Base-by-base conservation (phyloP, 2,797 vertebrate species). In the Peromyscus eremicus region DNA sequence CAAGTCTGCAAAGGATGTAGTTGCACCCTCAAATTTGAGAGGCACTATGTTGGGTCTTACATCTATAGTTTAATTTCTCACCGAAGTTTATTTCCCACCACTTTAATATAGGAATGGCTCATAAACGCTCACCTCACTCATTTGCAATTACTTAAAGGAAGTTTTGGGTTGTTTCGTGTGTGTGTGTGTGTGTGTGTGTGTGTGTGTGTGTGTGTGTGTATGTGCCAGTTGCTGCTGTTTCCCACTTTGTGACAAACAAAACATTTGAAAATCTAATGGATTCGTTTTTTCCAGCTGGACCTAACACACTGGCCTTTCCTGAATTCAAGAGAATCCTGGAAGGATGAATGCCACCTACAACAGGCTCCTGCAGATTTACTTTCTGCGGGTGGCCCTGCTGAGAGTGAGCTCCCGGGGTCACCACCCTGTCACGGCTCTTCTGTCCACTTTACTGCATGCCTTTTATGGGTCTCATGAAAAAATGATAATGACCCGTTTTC, bases 401-500 rank as follows among this genome's bases (percentile, higher is more conserved):
- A 81, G 96, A 94, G 89, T 82, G 95, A 84, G 34, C 75, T n/a
- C 89, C 32, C 17, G 55, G 43, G 17, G 89, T 52, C 81, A 16
- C 52, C 34, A 96, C 40, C 81, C 83, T 80, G 81, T 91, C 77
- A 46, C 4, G 1, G 83, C 64, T 55, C 94, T 94, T 62, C 89
- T 93, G 94, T 97, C 91, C 87, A 91, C 93, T 97, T 97, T 96
- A 77, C 96, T 97, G 94, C 96, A 83, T 80, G 37, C 94, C 97
- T 98, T 98, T 97, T 96, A 97, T 94, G 95, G 96, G 83, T 97
- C 98, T 97, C 92, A 96, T 95, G 91, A 97, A 98, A 98, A 96
- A 94, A 97, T 98, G 98, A 97, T 98, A 98, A 98, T 96, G 97
- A 98, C 97, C 95, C 92, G 93, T 98, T 98, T 98, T 97, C 95